Conservation (phyloP, 2,113 vertebrate species). For the Dryoscopus gambensis region DNA sequence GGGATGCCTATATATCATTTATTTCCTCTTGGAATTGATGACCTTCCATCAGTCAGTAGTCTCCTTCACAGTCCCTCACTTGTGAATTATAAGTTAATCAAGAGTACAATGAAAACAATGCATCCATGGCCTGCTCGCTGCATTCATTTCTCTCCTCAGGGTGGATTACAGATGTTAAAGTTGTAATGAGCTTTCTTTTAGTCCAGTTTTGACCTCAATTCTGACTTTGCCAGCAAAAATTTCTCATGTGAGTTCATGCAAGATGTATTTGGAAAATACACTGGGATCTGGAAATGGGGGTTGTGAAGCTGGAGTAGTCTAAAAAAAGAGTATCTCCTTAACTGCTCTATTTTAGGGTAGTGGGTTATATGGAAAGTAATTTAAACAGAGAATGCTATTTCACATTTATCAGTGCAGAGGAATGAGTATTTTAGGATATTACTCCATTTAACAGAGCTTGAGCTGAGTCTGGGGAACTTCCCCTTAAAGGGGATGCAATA, state of each 20-base stretch:
- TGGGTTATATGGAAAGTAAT: not conserved
- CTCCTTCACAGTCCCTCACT: conserved; percentile 61
- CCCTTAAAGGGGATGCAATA: not conserved
- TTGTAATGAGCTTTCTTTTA: conserved; percentile 63
- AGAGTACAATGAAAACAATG: conserved; percentile 58
- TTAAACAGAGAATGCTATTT: not conserved
- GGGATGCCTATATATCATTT: conserved; percentile 44
- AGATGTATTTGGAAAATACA: not conserved
- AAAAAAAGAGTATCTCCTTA: not conserved
- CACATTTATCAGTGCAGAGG: not conserved
- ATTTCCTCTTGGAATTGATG: conserved; percentile 59
- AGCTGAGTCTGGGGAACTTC: not conserved
- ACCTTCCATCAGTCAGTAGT: conserved; percentile 57
- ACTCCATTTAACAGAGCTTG: not conserved
- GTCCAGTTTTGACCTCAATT: conserved; percentile 58
- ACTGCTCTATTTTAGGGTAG: not conserved
- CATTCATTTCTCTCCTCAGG: conserved; percentile 49
- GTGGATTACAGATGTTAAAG: conserved; percentile 56
- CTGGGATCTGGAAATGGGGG: not conserved
- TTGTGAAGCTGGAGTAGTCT: not conserved
- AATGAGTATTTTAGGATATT: not conserved
- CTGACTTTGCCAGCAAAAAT: conserved; percentile 50
- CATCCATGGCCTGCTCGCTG: not conserved
- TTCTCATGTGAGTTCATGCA: not conserved
- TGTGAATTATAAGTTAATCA: conserved; percentile 64